Evolutionary conservation across 2,888 invertebrate species (phyloP).

Genomic region (Cerastis rubricosa): DNA sequence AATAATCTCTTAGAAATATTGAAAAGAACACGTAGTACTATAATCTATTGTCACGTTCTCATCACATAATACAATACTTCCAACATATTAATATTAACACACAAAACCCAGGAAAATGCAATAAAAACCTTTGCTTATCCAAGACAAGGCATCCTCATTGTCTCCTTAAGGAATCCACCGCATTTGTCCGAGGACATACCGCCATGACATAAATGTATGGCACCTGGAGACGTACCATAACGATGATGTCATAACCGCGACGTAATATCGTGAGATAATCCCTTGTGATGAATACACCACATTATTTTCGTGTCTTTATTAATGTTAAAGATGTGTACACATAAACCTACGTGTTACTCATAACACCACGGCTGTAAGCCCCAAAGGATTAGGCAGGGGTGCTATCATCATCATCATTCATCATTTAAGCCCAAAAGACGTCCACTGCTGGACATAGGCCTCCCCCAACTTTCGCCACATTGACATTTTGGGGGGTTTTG

Average conservation of each 20-base stretch:
- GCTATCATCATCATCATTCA: no score
- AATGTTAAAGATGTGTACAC: slow-evolving; percentile 19
- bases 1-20: no score
- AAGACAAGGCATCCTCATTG: slow-evolving; percentile 41
- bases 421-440: no score
- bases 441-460: no score
- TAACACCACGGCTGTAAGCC: not conserved
- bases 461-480: no score
- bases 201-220: slow-evolving; percentile 28
- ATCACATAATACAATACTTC: not conserved
- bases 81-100: not conserved
- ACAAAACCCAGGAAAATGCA: slow-evolving; percentile 17
- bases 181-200: slow-evolving; percentile 31
- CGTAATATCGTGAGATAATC: slow-evolving; percentile 54
- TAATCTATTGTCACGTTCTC: not conserved
- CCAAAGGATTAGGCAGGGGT: not conserved
- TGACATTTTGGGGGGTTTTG: no score
- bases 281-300: slow-evolving; percentile 52
- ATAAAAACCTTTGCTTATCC: slow-evolving; percentile 23
- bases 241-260: slow-evolving; percentile 51
- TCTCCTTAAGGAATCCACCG: slow-evolving; percentile 36
- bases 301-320: slow-evolving; percentile 59
- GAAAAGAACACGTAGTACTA: not conserved
- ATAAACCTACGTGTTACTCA: not conserved
- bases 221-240: slow-evolving; percentile 36